phyloP scores from a whole-genome alignment of 1,140 invertebrate species.

The Drosophila mauritiana region DNA sequence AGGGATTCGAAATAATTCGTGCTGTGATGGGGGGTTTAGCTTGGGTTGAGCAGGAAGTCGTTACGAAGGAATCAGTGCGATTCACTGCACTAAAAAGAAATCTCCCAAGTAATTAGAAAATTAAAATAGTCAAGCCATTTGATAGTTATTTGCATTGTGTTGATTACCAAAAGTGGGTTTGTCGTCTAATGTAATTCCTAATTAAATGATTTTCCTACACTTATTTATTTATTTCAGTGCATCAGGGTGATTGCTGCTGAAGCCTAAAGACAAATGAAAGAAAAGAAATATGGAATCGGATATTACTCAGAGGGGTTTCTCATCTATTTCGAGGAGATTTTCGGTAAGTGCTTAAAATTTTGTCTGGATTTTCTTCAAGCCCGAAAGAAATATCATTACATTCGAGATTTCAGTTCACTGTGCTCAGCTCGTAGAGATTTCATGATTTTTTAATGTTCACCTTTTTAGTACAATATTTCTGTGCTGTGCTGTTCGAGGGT shows the following conservation, averaged over 20 bases:
- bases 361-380: conserved; percentile 19
- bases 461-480: conserved; percentile 31
- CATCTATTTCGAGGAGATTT: conserved; percentile 35
- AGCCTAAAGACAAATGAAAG: background rate
- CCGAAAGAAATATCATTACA: conserved; percentile 32
- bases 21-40: conserved; percentile 40
- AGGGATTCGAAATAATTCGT: conserved; percentile 45
- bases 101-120: background rate
- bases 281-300: conserved; percentile 7
- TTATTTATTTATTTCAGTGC: background rate
- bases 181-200: too few relatives aligned
- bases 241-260: conserved; percentile 1
- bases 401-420: conserved; percentile 10
- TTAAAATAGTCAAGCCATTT: too few relatives aligned
- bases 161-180: too few relatives aligned
- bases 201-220: background rate
- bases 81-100: background rate
- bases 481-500: conserved; percentile 26
- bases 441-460: conserved; percentile 56
- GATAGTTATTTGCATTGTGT: too few relatives aligned
- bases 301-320: conserved; percentile 17
- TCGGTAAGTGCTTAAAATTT: conserved; percentile 12
- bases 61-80: background rate
- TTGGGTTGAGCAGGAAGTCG: background rate
- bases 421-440: conserved; percentile 30